A percentile compares a stretch with the other conserved stretches of the same genome.
Evolutionary conservation across 2,888 invertebrate species (phyloP).

Genomic region (Thera britannica): DNA sequence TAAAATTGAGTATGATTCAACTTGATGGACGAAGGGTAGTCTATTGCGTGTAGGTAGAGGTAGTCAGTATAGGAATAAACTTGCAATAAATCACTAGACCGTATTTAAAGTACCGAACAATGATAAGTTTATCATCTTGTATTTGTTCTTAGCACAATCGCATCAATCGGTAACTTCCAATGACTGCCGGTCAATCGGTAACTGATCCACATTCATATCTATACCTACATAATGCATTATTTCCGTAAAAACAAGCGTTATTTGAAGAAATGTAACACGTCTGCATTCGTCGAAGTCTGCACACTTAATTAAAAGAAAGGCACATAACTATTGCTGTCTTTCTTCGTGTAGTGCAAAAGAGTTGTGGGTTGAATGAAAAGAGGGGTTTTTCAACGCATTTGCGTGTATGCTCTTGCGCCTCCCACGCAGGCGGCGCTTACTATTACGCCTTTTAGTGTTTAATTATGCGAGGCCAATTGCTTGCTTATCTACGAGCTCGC

Average conservation of each 20-base stretch:
- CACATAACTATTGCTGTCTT: conserved; percentile 42
- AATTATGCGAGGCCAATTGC: conserved; percentile 45
- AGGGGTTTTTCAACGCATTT: conserved; percentile 45
- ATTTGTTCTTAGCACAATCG: conserved; percentile 6
- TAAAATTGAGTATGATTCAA: too few relatives aligned
- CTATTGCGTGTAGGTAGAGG: too few relatives aligned
- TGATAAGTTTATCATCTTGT: conserved; percentile 1
- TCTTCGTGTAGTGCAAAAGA: conserved; percentile 39
- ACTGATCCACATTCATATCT: background rate
- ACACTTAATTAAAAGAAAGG: conserved; percentile 38
- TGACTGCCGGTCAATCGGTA: background rate
- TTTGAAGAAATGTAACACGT: conserved; percentile 29
- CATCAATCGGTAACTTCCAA: conserved; percentile 4
- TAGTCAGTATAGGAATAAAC: too few relatives aligned
- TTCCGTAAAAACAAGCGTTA: conserved; percentile 24
- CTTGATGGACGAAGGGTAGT: too few relatives aligned
- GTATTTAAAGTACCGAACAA: background rate
- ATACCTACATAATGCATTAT: conserved; percentile 16
- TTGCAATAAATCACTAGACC: too few relatives aligned
- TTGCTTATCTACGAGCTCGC: conserved; percentile 19
- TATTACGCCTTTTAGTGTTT: conserved; percentile 45
- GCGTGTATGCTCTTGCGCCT: conserved; percentile 53
- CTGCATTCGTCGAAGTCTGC: conserved; percentile 26
- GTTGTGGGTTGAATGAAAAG: conserved; percentile 45
- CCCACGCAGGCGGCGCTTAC: conserved; percentile 53